These are phyloP conservation scores for Rhinoraja longicauda DNA, from an alignment of 2,797 vertebrate genomes.

Conservation along the genomic window DNA sequence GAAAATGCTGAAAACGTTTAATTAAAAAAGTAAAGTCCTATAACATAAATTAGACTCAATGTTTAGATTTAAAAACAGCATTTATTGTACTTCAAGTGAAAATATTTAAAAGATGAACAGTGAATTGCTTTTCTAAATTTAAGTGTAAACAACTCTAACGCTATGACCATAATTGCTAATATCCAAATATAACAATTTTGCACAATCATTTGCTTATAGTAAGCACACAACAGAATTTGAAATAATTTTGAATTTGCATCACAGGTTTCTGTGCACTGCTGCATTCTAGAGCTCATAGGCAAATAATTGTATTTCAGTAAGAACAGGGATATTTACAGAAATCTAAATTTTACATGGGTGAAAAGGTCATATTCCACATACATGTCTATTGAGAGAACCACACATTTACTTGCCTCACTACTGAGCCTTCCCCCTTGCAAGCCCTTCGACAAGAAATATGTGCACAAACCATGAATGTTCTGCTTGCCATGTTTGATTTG, in stretches of 20 bases:
- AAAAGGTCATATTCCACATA: too few species aligned
- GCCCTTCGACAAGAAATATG: not conserved
- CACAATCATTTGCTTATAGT: not conserved
- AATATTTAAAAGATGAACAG: not conserved
- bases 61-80: not conserved
- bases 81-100: not conserved
- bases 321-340: too few species aligned
- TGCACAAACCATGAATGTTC: not conserved
- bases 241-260: not conserved
- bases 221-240: not conserved
- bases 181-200: not conserved
- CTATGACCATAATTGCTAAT: not conserved
- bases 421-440: too few species aligned
- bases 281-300: not conserved
- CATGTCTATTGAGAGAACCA: too few species aligned
- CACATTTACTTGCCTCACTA: too few species aligned
- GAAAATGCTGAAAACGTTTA: not conserved
- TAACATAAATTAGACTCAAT: too few species aligned
- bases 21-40: not conserved
- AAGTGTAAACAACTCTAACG: not conserved
- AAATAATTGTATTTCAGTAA: not conserved
- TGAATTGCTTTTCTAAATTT: not conserved
- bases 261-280: not conserved
- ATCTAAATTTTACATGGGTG: too few species aligned
- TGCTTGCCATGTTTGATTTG: not conserved